Evolutionary conservation across 2,797 vertebrate species (phyloP), one percentile per base, ranked within the genome.

Genomic region (Sebastolobus altivelis): DNA sequence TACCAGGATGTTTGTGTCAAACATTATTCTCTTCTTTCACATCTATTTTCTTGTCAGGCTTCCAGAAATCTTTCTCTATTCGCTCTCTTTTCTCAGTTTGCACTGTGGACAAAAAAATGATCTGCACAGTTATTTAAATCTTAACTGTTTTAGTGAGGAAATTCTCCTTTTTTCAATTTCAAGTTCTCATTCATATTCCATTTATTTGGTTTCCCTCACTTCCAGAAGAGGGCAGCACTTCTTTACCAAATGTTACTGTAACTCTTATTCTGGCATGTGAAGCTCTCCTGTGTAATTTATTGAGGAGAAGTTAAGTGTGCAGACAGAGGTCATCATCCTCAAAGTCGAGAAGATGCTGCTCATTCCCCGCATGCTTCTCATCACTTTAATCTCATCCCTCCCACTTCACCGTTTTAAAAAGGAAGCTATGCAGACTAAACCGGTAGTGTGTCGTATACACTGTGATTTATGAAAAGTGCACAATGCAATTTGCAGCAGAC

Each of bases 191-290:
- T 59, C 5, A 40, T 16, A 25, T 46, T 62, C 4, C 14, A 40
- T 75, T 56, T 9, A 60, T 70, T 75, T 55, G 18, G 10, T 83
- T 82, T 79, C 65, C 6, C 22, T 82, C 18, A 31, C 14, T 27
- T 82, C 94, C 94, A 95, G 90, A 83, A 95, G 94, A 93, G 92
- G 94, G 94, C 93, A 93, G 94, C 93, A 95, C 75, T 82, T 89
- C 89, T 94, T 92, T 88, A 91, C 77, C 68, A 68, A 87, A 88
- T 54, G 8, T 33, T 56, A 37, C 20, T 69, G 49, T 38, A 71
- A 79, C 43, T 69, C 38, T 46, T 27, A 2, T 49, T 54, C 65
- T 71, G 59, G 27, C 72, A 61, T 74, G 65, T 38, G 35, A 65
- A 72, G 43, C 43, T 31, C 29, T 46, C 20, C 76, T 69, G 27